These are phyloP conservation scores for Conchocele bisecta DNA, from an alignment of 2,888 invertebrate species.

Conservation along the genomic window DNA sequence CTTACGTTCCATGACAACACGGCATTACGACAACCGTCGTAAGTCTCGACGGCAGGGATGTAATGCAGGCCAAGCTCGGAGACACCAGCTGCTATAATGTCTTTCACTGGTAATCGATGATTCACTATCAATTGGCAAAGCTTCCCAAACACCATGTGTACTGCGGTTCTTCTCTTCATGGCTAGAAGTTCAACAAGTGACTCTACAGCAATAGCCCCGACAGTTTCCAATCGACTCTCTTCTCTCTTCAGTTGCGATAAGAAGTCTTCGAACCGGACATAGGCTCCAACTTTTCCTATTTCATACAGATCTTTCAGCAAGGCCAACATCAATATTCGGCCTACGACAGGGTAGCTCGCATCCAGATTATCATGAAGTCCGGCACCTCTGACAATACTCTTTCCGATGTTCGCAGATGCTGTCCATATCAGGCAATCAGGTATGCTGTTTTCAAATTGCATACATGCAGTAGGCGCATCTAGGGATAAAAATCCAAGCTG, in stretches of 20 bases:
- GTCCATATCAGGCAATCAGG: slow-evolving; percentile 34
- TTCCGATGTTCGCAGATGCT: slow-evolving; percentile 1
- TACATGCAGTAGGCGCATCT: slow-evolving; percentile 20
- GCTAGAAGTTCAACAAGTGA: not conserved
- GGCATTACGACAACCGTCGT: slow-evolving; percentile 7
- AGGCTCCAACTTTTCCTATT: slow-evolving; percentile 4
- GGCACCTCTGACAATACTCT: slow-evolving; percentile 12
- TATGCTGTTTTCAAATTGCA: slow-evolving; percentile 31
- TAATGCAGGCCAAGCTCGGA: slow-evolving; percentile 2
- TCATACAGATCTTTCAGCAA: slow-evolving; percentile 21
- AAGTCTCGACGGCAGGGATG: slow-evolving; percentile 21
- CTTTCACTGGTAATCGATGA: not conserved
- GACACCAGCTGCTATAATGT: slow-evolving; percentile 12
- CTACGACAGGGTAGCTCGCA: slow-evolving; percentile 12
- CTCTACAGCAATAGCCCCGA: not conserved
- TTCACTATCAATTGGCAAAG: slow-evolving; percentile 7
- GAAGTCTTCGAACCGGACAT: slow-evolving; percentile 19
- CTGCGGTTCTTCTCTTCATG: not conserved
- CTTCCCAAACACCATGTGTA: slow-evolving; percentile 2
- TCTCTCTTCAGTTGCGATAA: no score
- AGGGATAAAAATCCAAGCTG: slow-evolving; percentile 32
- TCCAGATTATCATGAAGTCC: slow-evolving; percentile 35
- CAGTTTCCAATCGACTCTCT: no score
- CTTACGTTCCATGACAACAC: slow-evolving; percentile 25
- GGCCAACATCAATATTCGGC: slow-evolving; percentile 17